Evolutionary conservation across 2,113 vertebrate genomes (phyloP).

Genomic region (Sylvilagus bachmani): DNA sequence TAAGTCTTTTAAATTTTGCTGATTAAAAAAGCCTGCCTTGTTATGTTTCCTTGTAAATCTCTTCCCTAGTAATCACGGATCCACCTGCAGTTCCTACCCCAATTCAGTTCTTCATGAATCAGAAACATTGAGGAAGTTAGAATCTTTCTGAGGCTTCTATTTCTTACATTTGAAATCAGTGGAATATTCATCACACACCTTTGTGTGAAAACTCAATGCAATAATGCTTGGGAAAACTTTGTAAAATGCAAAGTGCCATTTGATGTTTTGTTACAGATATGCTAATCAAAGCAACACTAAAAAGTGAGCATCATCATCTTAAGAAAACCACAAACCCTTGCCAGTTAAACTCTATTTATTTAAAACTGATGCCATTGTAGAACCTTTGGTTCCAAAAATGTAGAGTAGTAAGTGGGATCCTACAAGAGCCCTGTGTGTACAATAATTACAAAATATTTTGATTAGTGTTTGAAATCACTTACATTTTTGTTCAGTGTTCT

Average conservation of each 20-base stretch:
- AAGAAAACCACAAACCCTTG: not conserved
- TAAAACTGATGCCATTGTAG: not conserved
- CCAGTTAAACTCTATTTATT: not conserved
- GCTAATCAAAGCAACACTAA: not conserved
- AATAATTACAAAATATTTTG: not conserved
- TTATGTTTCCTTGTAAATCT: not conserved
- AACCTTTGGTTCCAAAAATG: not conserved
- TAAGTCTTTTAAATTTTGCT: not conserved
- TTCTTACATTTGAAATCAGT: not conserved
- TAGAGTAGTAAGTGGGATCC: not conserved
- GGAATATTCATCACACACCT: not conserved
- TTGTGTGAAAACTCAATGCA: not conserved
- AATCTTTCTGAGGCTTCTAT: not conserved
- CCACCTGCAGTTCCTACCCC: no score
- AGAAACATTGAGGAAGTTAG: not conserved
- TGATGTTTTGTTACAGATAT: conserved; percentile 25
- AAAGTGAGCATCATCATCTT: not conserved
- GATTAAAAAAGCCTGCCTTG: not conserved
- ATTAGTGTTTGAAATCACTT: not conserved
- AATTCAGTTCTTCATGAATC: no score
- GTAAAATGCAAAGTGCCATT: not conserved
- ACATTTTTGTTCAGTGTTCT: not conserved
- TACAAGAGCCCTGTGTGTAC: not conserved
- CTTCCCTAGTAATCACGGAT: not conserved
- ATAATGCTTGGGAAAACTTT: not conserved